Conservation (phyloP, 1,140 invertebrate genomes). For the Drosophila nannoptera region DNA sequence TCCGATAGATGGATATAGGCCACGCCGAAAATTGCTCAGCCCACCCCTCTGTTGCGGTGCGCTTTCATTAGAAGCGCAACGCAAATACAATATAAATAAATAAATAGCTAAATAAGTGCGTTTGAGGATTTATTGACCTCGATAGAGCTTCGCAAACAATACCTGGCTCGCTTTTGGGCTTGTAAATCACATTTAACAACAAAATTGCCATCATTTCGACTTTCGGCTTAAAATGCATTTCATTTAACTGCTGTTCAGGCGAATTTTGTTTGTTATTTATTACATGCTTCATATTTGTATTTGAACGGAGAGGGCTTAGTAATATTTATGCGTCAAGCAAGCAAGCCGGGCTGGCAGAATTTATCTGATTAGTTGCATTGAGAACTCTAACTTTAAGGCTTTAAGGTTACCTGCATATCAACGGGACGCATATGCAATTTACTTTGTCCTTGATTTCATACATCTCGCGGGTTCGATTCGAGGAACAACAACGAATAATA, state of each 20-base stretch:
- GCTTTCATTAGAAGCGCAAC: slow-evolving; percentile 40
- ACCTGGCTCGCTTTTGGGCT: background rate
- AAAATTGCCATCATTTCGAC: slow-evolving; percentile 14
- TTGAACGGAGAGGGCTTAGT: background rate
- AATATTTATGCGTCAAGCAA: background rate
- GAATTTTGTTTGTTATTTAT: slow-evolving; percentile 26
- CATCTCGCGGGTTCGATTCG: background rate
- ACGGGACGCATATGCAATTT: background rate
- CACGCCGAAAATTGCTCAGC: slow-evolving; percentile 6
- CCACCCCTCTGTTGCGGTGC: slow-evolving; percentile 10
- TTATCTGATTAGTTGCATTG: background rate
- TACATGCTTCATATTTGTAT: background rate
- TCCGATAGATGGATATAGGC: slow-evolving; percentile 4
- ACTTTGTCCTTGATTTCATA: slow-evolving; percentile 2
- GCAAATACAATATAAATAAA: slow-evolving; percentile 44
- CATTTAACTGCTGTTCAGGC: slow-evolving; percentile 10
- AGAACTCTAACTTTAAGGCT: too few relatives aligned
- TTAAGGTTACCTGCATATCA: too few relatives aligned
- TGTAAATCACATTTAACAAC: slow-evolving; percentile 16
- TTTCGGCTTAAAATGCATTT: slow-evolving; percentile 1
- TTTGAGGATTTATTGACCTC: slow-evolving; percentile 9
- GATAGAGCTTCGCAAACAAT: slow-evolving; percentile 14
- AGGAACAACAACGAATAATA: slow-evolving; percentile 2
- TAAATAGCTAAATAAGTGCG: slow-evolving; percentile 45
- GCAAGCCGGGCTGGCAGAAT: background rate